Percentiles rank a stretch among this genome's conserved stretches.
phyloP scores from a whole-genome alignment of 2,113 vertebrate genomes.

The Leptocoma aspasia region DNA sequence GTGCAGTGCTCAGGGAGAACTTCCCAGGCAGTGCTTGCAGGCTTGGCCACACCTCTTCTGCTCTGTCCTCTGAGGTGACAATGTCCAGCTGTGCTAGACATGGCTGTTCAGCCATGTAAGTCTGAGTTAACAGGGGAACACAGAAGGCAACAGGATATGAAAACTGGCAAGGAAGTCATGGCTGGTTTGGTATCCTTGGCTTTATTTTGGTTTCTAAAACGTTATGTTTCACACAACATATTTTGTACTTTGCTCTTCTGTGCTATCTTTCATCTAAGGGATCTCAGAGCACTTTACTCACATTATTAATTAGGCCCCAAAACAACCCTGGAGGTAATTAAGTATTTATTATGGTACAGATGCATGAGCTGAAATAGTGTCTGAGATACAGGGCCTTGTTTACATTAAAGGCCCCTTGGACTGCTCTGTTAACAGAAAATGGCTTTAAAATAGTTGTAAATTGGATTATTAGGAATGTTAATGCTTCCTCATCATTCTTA shows the following conservation, averaged over 20 bases:
- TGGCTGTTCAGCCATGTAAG: neutral
- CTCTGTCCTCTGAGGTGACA: neutral
- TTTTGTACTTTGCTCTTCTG: neutral
- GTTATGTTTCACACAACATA: neutral
- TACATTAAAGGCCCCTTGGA: neutral
- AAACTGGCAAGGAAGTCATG: neutral
- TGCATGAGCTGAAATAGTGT: neutral
- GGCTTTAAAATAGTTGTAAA: neutral
- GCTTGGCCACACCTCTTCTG: neutral
- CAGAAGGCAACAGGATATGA: neutral
- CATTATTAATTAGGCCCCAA: conserved; percentile 8
- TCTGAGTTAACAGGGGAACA: neutral
- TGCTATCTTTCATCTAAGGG: neutral
- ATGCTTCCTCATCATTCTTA: neutral
- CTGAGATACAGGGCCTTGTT: neutral
- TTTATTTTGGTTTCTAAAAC: neutral
- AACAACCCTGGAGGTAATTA: conserved; percentile 4
- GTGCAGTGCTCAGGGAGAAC: neutral
- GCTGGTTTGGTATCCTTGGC: neutral
- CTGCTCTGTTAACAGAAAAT: neutral
- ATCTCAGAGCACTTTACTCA: conserved; percentile 16
- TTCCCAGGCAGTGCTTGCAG: neutral
- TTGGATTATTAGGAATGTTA: neutral
- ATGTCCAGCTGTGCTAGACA: neutral
- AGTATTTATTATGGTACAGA: conserved; percentile 28